Evolutionary conservation across 2,797 vertebrate genomes (phyloP).

Genomic region (Picus viridis): DNA sequence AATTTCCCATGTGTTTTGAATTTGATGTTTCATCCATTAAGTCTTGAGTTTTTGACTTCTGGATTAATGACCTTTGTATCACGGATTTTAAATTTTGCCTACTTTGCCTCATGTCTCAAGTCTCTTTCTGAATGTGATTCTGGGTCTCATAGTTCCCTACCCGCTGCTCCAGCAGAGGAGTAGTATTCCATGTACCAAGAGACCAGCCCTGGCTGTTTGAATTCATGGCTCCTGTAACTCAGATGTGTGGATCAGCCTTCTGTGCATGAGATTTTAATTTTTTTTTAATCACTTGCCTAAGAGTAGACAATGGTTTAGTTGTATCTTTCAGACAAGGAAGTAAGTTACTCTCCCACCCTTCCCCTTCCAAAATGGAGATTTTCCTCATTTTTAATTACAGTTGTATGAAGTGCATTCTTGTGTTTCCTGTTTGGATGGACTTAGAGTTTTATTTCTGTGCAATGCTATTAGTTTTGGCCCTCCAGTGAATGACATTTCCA

Average conservation of each 20-base stretch:
- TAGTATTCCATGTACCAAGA: background rate
- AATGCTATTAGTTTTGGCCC: constrained; percentile 1
- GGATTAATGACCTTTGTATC: background rate
- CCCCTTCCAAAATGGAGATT: background rate
- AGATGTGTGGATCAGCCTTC: background rate
- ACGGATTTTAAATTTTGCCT: background rate
- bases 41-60: background rate
- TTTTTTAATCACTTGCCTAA: background rate
- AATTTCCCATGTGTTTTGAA: background rate
- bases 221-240: background rate
- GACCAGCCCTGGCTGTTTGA: background rate
- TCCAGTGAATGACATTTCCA: constrained; percentile 1
- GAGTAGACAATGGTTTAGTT: background rate
- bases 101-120: background rate
- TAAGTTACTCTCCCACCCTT: background rate
- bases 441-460: constrained; percentile 1
- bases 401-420: background rate
- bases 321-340: background rate
- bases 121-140: background rate
- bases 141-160: background rate
- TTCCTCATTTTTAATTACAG: background rate
- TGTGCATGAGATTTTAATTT: background rate
- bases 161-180: background rate
- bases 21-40: background rate
- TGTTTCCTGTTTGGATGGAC: background rate